Conservation (phyloP, 2,888 invertebrate genomes). For the Scaptomyza reducta region DNA sequence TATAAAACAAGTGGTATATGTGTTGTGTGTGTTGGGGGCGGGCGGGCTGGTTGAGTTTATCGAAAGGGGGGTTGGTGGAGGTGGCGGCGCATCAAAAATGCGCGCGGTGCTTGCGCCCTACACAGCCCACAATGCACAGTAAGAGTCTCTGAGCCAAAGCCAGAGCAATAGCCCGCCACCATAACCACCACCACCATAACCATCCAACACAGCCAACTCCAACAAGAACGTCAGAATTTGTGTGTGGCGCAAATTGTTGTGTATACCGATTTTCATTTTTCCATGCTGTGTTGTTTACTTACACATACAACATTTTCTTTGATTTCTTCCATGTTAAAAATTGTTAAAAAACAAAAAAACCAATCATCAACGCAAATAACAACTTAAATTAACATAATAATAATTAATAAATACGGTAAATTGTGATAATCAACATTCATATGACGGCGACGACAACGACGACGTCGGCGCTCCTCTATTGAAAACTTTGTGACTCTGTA, state of each 20-base stretch:
- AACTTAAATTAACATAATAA: constrained; percentile 15
- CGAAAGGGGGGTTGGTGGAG: constrained; percentile 29
- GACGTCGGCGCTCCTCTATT: constrained; percentile 18
- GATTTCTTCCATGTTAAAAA: constrained; percentile 61
- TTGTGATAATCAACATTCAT: constrained; percentile 40
- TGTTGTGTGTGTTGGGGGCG: constrained; percentile 33
- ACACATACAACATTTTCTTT: constrained; percentile 76
- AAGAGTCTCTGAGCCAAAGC: constrained; percentile 35
- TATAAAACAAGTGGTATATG: constrained; percentile 39
- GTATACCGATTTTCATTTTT: constrained; percentile 80
- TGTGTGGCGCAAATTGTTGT: constrained; percentile 79
- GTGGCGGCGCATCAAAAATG: constrained; percentile 72
- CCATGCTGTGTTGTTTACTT: constrained; percentile 79
- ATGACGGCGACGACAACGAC: constrained; percentile 40
- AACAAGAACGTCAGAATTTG: constrained; percentile 60
- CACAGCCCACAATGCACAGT: constrained; percentile 50
- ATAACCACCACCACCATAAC: constrained; percentile 21
- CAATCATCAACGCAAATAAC: constrained; percentile 4
- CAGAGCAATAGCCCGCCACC: constrained; percentile 40
- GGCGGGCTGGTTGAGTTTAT: constrained; percentile 17
- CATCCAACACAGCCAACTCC: constrained; percentile 42
- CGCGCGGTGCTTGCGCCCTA: constrained; percentile 75
- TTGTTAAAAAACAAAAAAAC: constrained; percentile 22
- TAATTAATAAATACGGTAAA: constrained; percentile 11
- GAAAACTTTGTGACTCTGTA: constrained; percentile 41